phyloP scores from a whole-genome alignment of 2,888 invertebrate species.

The Melanostoma mellinum region DNA sequence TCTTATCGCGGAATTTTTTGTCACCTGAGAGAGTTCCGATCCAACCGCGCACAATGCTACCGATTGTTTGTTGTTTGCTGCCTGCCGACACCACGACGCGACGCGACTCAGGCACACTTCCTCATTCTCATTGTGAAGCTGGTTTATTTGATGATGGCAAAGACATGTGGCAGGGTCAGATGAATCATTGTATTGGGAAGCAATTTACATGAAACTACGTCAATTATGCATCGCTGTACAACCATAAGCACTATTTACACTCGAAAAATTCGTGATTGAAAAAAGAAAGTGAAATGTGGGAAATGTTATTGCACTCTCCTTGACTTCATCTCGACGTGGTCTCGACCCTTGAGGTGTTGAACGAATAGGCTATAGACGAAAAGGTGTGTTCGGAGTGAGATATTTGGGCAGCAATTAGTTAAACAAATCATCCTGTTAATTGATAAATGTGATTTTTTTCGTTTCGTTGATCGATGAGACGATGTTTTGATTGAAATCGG shows the following conservation, averaged over 20 bases:
- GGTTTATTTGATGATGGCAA: not conserved
- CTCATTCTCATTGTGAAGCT: slow-evolving; percentile 44
- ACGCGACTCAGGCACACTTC: slow-evolving; percentile 23
- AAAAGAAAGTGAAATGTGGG: slow-evolving; percentile 58
- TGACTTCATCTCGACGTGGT: too few species aligned
- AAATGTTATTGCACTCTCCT: slow-evolving; percentile 7
- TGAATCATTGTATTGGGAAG: slow-evolving; percentile 34
- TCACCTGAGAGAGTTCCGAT: slow-evolving; percentile 39
- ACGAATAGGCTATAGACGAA: not conserved
- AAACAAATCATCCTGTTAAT: slow-evolving; percentile 35
- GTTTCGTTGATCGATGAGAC: slow-evolving; percentile 16
- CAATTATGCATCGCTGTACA: slow-evolving; percentile 17
- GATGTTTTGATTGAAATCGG: slow-evolving; percentile 13
- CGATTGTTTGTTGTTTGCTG: slow-evolving; percentile 40
- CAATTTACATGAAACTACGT: slow-evolving; percentile 52
- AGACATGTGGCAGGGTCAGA: slow-evolving; percentile 40
- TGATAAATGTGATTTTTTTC: slow-evolving; percentile 21
- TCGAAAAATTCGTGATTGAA: slow-evolving; percentile 17
- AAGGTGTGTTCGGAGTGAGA: slow-evolving; percentile 32
- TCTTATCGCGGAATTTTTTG: slow-evolving; percentile 63
- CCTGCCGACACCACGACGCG: not conserved
- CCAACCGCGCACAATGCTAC: slow-evolving; percentile 34
- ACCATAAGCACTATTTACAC: slow-evolving; percentile 1
- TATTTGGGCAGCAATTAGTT: slow-evolving; percentile 43
- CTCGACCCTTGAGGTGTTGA: slow-evolving; percentile 12